Conservation (phyloP, 2,113 vertebrate genomes). For the Neolamprologus variostigma region DNA sequence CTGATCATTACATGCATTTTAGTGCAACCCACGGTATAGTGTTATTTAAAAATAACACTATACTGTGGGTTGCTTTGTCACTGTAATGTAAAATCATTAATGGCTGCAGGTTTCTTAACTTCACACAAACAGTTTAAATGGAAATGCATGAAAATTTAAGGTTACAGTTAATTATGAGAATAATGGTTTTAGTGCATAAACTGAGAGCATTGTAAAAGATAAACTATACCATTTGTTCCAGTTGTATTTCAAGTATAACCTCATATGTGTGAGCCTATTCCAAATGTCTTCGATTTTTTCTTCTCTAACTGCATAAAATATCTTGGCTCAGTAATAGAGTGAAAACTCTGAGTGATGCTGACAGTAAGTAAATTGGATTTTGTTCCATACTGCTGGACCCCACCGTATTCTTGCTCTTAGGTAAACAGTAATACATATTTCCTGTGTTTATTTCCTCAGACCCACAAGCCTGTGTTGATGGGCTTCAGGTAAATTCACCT, state of each 20-base stretch:
- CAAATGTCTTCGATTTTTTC: neutral
- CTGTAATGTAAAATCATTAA: neutral
- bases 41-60: neutral
- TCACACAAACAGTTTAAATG: neutral
- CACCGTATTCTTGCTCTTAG: neutral
- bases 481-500: slow-evolving; percentile 8
- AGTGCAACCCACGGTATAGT: neutral
- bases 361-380: neutral
- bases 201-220: neutral
- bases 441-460: neutral
- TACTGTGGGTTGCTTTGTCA: neutral
- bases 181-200: neutral
- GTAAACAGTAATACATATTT: neutral
- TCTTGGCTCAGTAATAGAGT: neutral
- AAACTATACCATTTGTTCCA: neutral
- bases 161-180: neutral
- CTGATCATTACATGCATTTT: neutral
- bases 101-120: neutral
- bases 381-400: neutral
- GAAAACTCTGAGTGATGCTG: neutral
- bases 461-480: neutral
- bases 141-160: neutral
- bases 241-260: neutral
- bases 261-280: neutral
- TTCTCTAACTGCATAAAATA: neutral